phyloP scores from a whole-genome alignment of 2,888 invertebrate genomes.

The Ochropleura leucogaster region DNA sequence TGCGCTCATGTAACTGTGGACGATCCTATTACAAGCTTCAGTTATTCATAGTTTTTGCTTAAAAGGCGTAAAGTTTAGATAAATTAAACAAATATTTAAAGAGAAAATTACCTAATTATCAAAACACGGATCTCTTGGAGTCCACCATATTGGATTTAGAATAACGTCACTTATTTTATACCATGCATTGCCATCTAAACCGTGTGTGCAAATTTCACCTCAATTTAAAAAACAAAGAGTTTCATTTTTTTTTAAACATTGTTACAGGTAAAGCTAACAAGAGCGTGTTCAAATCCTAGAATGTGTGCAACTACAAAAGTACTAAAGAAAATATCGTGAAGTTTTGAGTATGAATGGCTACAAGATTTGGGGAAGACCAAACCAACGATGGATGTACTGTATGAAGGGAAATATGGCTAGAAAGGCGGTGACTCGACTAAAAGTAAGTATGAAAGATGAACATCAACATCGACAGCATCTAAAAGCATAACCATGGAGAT shows the following conservation, averaged over 20 bases:
- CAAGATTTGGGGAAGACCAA: not conserved
- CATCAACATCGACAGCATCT: too few relatives aligned
- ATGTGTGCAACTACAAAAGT: not conserved
- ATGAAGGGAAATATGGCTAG: too few relatives aligned
- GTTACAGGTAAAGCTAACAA: too few relatives aligned
- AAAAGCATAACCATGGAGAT: too few relatives aligned
- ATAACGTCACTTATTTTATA: too few relatives aligned
- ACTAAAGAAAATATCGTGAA: not conserved
- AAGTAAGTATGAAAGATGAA: not conserved
- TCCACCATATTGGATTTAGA: too few relatives aligned
- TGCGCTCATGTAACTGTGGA: slow-evolving; percentile 42
- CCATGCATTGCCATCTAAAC: too few relatives aligned
- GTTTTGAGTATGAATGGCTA: not conserved
- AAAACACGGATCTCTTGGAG: too few relatives aligned
- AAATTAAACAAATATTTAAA: not conserved
- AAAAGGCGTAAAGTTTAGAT: slow-evolving; percentile 1
- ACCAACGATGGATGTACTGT: not conserved
- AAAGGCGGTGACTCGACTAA: not conserved
- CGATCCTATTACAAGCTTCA: slow-evolving; percentile 35
- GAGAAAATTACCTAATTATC: not conserved
- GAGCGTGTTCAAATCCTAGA: not conserved
- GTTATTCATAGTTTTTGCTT: slow-evolving; percentile 9
- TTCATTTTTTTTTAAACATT: too few relatives aligned
- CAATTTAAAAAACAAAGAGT: too few relatives aligned
- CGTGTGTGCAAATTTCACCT: too few relatives aligned